Base-by-base conservation (phyloP, 2,888 invertebrate species). In the Phanerotoma sp. region DNA sequence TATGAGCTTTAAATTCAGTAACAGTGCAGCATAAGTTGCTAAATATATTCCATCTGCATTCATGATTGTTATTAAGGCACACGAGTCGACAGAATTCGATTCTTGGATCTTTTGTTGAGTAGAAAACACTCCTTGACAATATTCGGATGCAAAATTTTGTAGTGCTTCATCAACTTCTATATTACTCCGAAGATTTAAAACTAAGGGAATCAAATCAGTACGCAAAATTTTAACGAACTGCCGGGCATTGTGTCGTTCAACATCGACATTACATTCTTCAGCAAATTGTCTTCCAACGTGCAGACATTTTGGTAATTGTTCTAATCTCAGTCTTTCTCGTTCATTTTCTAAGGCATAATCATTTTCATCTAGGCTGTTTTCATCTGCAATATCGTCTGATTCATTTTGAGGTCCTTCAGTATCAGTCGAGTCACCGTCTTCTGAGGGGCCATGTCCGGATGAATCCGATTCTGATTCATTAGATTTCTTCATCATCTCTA, bases 1-100 rank as follows among this genome's bases (percentile, higher is more conserved):
- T 44, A 89, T 85, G 18, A 96, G 83, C 68, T 89, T 91, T 54
- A 94, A 79, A 68, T 91, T 93, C 1, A 96, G 80, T 40, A 92
- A 78, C 18, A 96, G 77, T 0, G 93, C 89, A 0, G 93, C 88
- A 72, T 93, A 94, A 0, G 93, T 91, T 1, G 95, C 92, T 59
- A 96, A 79, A 73, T 96, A 96, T 35, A 96, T 90, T 18, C 96
- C 96, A 78, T 96, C 96, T 1, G 95, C 96, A 77, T 96, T 96
- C 81, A 96, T 90, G 40, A 93, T 89, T 30, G 88, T 88, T 2
- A 85, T 79, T 4, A 85, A 82, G 38, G 86, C 83, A 2, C 85
- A 75, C 7, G 71, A 65, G 32, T 76, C 74, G 0, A 61, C 60
- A 3, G 62, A 58, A 13, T 73, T 69, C 44, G 74, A 65, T 51